phyloP scores from a whole-genome alignment of 2,888 invertebrate species.

The Eupithecia abbreviata region DNA sequence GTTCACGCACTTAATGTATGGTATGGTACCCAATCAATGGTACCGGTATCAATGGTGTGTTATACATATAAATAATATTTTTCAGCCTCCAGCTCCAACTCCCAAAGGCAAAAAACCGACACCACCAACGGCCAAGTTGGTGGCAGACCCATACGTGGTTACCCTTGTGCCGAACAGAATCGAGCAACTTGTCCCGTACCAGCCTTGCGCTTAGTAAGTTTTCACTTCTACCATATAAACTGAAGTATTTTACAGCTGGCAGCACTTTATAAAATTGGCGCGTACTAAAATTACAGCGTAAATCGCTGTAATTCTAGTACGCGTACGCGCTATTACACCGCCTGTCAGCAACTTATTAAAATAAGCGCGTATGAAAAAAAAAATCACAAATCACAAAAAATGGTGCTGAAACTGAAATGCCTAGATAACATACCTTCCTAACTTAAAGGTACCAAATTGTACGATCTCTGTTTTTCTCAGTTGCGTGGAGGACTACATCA shows the following conservation, averaged over 20 bases:
- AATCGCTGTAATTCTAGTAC: too few relatives aligned
- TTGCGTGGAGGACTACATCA: constrained; percentile 80
- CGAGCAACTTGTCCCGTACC: constrained; percentile 74
- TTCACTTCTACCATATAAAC: not conserved
- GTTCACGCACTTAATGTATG: too few relatives aligned
- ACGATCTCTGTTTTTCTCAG: constrained; percentile 49
- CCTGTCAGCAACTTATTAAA: too few relatives aligned
- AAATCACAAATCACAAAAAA: not conserved
- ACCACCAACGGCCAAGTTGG: constrained; percentile 65
- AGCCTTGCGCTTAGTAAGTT: constrained; percentile 79
- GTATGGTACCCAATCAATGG: too few relatives aligned
- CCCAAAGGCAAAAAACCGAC: constrained; percentile 62
- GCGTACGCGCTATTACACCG: too few relatives aligned
- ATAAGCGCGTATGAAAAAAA: too few relatives aligned
- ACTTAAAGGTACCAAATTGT: not conserved
- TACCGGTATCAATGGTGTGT: too few relatives aligned
- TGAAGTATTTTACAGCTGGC: constrained; percentile 16
- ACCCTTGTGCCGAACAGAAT: constrained; percentile 68
- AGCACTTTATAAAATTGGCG: constrained; percentile 6
- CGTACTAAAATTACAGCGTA: not conserved
- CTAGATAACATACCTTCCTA: not conserved
- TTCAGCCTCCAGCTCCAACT: constrained; percentile 74
- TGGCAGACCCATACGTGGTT: constrained; percentile 76
- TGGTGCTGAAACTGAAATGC: not conserved
- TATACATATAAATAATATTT: not conserved